Conservation (phyloP, 2,113 vertebrate genomes). For the Australoheros scitulus region DNA sequence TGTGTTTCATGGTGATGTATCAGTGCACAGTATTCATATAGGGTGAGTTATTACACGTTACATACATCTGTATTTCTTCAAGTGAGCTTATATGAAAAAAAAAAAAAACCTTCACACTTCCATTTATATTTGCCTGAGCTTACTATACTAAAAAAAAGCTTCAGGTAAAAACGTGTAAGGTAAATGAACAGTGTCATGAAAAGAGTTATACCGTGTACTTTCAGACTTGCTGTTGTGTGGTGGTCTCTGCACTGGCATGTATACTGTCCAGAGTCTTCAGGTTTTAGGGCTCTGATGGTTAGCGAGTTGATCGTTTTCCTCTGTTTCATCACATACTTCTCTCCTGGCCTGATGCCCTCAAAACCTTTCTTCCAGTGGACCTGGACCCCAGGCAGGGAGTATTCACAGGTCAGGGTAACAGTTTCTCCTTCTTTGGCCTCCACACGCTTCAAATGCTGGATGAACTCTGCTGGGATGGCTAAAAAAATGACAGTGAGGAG, state of each 20-base stretch:
- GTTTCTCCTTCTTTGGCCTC: conserved; percentile 78
- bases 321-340: conserved; percentile 85
- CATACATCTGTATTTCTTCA: background rate
- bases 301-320: conserved; percentile 81
- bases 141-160: accelerated
- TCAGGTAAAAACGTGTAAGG: background rate
- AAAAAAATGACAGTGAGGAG: background rate
- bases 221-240: conserved; percentile 81
- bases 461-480: conserved; percentile 82
- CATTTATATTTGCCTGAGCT: background rate
- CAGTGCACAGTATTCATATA: background rate
- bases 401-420: conserved; percentile 77
- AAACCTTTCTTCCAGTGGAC: conserved; percentile 78
- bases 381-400: conserved; percentile 78
- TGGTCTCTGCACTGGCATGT: conserved; percentile 86
- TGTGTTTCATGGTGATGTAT: background rate
- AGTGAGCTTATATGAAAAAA: background rate
- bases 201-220: conserved; percentile 80
- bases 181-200: background rate
- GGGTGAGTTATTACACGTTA: background rate
- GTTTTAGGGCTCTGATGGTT: conserved; percentile 80
- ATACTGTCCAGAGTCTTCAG: conserved; percentile 87
- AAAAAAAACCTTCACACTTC: background rate
- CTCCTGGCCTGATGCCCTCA: conserved; percentile 73
- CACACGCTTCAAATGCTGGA: conserved; percentile 58